Percentiles rank a stretch among this genome's conserved stretches.
phyloP scores from a whole-genome alignment of 2,888 invertebrate genomes.

The Drosophila austrosaltans region DNA sequence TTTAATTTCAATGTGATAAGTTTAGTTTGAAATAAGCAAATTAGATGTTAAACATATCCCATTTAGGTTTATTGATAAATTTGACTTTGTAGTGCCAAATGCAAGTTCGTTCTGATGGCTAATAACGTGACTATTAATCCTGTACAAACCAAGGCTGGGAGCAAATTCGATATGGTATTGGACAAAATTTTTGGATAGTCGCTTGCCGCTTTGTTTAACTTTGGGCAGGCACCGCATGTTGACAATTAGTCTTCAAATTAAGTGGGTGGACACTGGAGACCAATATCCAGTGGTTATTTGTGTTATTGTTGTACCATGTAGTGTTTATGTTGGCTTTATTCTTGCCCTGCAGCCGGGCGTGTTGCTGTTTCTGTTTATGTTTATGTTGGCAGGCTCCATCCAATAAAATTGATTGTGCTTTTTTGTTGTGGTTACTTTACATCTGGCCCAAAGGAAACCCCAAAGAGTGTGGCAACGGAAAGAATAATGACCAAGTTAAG shows the following conservation, averaged over 20 bases:
- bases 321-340: constrained; percentile 30
- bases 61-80: constrained; percentile 3
- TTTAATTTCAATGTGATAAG: background rate
- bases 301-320: constrained; percentile 17
- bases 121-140: background rate
- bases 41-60: background rate
- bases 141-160: background rate
- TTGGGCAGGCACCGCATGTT: constrained; percentile 47
- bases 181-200: background rate
- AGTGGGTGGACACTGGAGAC: constrained; percentile 37
- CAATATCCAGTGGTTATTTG: constrained; percentile 19
- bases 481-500: constrained; percentile 4
- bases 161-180: background rate
- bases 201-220: background rate
- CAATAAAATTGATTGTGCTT: constrained; percentile 59
- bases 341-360: constrained; percentile 15
- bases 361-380: constrained; percentile 5
- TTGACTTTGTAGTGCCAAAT: constrained; percentile 3
- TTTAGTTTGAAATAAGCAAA: background rate
- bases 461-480: background rate
- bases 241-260: constrained; percentile 70
- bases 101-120: background rate
- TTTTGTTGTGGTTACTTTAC: constrained; percentile 32
- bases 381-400: constrained; percentile 16
- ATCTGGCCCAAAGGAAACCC: background rate